These are phyloP conservation scores for Athrips mouffetella DNA, from an alignment of 2,888 invertebrate species.

Conservation along the genomic window DNA sequence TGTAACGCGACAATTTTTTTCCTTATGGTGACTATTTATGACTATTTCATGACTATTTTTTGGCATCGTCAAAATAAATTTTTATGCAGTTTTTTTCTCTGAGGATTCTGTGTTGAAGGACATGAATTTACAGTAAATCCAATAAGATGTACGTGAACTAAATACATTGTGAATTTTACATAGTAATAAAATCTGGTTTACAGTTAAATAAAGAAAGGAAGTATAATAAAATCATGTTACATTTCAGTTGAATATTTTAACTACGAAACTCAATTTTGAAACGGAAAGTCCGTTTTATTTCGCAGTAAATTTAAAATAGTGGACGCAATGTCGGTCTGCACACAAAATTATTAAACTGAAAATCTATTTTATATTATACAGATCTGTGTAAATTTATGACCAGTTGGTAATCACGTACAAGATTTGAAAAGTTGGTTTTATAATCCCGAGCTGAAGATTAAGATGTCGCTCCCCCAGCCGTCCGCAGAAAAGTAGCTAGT, in stretches of 20 bases:
- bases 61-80: no score
- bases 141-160: neutral
- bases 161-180: neutral
- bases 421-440: constrained; percentile 58
- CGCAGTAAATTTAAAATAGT: neutral
- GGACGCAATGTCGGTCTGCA: neutral
- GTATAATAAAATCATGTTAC: neutral
- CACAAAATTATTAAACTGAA: neutral
- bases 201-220: neutral
- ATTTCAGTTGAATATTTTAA: constrained; percentile 4
- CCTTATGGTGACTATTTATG: no score
- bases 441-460: no score
- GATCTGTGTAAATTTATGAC: neutral
- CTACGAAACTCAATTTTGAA: neutral
- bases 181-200: neutral
- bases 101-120: no score
- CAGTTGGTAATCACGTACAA: constrained; percentile 26
- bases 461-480: no score
- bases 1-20: no score
- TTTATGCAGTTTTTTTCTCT: no score
- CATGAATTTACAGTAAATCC: no score
- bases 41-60: no score
- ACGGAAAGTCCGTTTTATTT: constrained; percentile 4
- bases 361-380: neutral
- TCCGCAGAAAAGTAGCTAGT: no score